Evolutionary conservation across 2,888 invertebrate genomes (phyloP).

Genomic region (Andrena minutula): DNA sequence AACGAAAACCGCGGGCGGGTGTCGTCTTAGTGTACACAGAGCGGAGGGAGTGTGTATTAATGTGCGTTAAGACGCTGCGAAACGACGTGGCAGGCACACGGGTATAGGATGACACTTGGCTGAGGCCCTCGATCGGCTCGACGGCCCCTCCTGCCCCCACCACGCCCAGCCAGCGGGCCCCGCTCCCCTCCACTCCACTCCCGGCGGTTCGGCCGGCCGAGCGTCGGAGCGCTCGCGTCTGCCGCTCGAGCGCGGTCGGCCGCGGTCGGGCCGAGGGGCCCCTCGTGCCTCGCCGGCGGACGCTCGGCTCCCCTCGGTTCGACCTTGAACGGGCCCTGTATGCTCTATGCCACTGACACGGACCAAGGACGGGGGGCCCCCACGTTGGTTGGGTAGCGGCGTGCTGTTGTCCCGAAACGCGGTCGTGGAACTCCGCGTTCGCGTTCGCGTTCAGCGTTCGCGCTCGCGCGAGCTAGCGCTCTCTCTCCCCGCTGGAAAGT

Average conservation of each 20-base stretch:
- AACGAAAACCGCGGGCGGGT: slow-evolving; percentile 68
- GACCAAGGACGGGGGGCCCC: slow-evolving; percentile 83
- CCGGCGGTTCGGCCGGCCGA: slow-evolving; percentile 18
- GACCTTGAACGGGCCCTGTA: slow-evolving; percentile 85
- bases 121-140: slow-evolving; percentile 66
- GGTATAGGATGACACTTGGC: slow-evolving; percentile 83
- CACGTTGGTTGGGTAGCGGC: slow-evolving; percentile 76
- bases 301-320: slow-evolving; percentile 76
- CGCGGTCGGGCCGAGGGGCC: slow-evolving; percentile 41
- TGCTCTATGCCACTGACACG: slow-evolving; percentile 85
- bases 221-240: not conserved
- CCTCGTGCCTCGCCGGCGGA: slow-evolving; percentile 68
- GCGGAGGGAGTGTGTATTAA: slow-evolving; percentile 78
- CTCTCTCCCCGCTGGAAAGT: slow-evolving; percentile 77
- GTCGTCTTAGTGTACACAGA: slow-evolving; percentile 70
- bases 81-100: slow-evolving; percentile 80
- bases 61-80: slow-evolving; percentile 78
- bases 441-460: slow-evolving; percentile 61
- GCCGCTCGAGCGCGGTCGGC: slow-evolving; percentile 37
- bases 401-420: slow-evolving; percentile 84
- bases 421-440: slow-evolving; percentile 82
- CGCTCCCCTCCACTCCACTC: slow-evolving; percentile 15
- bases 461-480: slow-evolving; percentile 83
- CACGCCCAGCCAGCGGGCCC: slow-evolving; percentile 10
- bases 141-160: slow-evolving; percentile 20